Conservation (phyloP, 2,113 vertebrate species). For the Bungarus multicinctus region DNA sequence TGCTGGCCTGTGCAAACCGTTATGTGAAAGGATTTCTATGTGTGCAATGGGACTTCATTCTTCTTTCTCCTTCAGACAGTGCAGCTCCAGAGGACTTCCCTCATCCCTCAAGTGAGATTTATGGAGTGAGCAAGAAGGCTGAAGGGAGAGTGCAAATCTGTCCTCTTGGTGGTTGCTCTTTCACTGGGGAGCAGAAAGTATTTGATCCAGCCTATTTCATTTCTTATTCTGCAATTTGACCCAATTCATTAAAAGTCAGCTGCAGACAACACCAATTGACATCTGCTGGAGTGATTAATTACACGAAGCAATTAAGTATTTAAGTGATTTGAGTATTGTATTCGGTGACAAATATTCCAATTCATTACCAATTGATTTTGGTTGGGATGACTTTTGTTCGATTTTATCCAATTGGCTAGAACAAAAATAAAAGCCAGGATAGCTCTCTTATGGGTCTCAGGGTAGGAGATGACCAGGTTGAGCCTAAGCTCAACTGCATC, state of each 20-base stretch:
- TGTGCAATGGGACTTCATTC: not conserved
- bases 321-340: not conserved
- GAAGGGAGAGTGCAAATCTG: not conserved
- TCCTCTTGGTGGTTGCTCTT: not conserved
- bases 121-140: not conserved
- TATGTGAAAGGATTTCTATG: not conserved
- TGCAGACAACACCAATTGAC: not conserved
- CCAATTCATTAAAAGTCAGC: not conserved
- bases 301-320: not conserved
- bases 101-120: not conserved
- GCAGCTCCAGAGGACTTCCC: not conserved
- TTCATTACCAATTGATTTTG: not conserved
- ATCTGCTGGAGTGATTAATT: not conserved
- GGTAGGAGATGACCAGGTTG: not conserved
- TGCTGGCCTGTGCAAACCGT: not conserved
- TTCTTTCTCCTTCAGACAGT: not conserved
- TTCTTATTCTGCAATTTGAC: not conserved
- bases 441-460: not conserved
- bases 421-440: not conserved
- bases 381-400: not conserved
- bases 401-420: not conserved
- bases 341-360: not conserved
- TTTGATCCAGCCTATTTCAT: not conserved
- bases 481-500: not conserved
- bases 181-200: not conserved